phyloP scores from a whole-genome alignment of 2,113 vertebrate species.

The Hassar affinis region DNA sequence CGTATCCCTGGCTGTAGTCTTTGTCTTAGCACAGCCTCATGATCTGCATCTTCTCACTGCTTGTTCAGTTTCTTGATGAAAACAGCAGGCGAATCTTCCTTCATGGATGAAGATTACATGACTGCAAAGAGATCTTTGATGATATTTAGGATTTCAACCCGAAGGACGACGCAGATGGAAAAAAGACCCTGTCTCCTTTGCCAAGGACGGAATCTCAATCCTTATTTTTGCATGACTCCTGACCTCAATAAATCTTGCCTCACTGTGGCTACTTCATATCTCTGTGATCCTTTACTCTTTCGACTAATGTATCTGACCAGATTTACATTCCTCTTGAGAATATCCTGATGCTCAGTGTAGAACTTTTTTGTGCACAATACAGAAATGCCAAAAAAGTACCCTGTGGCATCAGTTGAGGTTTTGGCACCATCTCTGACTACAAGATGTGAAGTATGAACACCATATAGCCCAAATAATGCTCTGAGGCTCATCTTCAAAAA shows the following conservation, averaged over 20 bases:
- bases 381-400: constrained; percentile 4
- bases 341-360: not conserved
- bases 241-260: constrained; percentile 9
- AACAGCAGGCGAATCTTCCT: not conserved
- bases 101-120: not conserved
- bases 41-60: not conserved
- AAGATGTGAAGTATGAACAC: not conserved
- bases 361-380: not conserved
- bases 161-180: not conserved
- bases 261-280: not conserved
- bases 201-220: constrained; percentile 5
- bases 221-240: constrained; percentile 16
- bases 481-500: not conserved
- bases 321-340: constrained; percentile 13
- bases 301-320: not conserved
- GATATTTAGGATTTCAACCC: not conserved
- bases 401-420: not conserved
- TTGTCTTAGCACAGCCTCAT: not conserved
- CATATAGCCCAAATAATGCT: not conserved
- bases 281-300: not conserved
- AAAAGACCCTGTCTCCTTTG: not conserved
- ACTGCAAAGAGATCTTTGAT: not conserved
- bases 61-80: not conserved
- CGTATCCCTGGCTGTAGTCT: not conserved
- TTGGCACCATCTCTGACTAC: not conserved